Evolutionary conservation across 2,113 vertebrate genomes (phyloP).

Genomic region (Haemorhous mexicanus): DNA sequence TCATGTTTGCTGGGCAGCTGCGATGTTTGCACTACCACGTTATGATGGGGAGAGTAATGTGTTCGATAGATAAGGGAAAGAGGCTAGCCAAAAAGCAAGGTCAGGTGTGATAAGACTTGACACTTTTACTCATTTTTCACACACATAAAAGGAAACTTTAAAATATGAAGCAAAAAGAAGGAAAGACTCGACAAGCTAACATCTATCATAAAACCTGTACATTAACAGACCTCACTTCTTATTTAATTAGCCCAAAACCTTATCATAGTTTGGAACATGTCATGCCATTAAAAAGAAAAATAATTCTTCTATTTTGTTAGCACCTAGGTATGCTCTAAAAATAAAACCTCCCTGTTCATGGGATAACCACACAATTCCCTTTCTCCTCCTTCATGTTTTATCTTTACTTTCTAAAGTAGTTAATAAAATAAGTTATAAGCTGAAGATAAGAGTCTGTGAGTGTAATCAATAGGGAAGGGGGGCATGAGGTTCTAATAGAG

Average conservation of each 20-base stretch:
- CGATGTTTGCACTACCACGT: conserved; percentile 75
- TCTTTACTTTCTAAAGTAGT: neutral
- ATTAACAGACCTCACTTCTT: conserved; percentile 54
- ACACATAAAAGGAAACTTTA: conserved; percentile 73
- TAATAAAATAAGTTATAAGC: conserved; percentile 22
- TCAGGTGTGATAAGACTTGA: conserved; percentile 77
- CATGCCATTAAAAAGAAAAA: conserved; percentile 9
- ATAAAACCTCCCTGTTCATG: neutral
- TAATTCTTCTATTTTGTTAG: conserved; percentile 11
- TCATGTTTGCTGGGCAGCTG: conserved; percentile 69
- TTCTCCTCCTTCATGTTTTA: neutral
- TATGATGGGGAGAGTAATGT: conserved; percentile 81
- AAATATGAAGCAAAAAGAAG: conserved; percentile 62
- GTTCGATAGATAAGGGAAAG: conserved; percentile 78
- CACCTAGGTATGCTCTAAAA: neutral
- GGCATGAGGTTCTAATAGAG: neutral
- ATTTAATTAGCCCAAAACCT: conserved; percentile 60
- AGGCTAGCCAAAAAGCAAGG: conserved; percentile 73
- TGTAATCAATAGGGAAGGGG: neutral
- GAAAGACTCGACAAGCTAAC: neutral
- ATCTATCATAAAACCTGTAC: conserved; percentile 46
- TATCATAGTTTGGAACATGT: conserved; percentile 61
- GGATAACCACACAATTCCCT: conserved; percentile 23
- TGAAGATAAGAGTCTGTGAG: neutral
- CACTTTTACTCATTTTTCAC: conserved; percentile 78